Percentiles rank a stretch among this genome's conserved stretches.
These are phyloP conservation scores for Ornithoptera alexandrae DNA, from an alignment of 2,888 invertebrate genomes.

Conservation along the genomic window DNA sequence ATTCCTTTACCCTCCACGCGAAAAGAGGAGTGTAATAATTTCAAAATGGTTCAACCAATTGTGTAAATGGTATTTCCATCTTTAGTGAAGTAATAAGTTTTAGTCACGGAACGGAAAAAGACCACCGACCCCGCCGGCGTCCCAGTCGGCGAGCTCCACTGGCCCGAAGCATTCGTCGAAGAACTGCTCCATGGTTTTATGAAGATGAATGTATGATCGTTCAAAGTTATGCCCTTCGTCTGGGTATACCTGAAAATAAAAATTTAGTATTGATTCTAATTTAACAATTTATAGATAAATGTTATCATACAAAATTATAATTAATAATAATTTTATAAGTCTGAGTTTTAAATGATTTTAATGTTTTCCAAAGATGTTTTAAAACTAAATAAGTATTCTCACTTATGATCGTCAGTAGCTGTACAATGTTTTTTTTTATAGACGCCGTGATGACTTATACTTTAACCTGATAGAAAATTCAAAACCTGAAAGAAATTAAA, in stretches of 20 bases:
- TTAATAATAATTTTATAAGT: not conserved
- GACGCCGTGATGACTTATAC: too few species aligned
- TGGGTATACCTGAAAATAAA: constrained; percentile 85
- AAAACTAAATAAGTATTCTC: too few species aligned
- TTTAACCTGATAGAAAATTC: too few species aligned
- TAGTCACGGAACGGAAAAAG: constrained; percentile 76
- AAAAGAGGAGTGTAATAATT: too few species aligned
- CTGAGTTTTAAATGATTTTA: too few species aligned
- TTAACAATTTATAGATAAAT: not conserved
- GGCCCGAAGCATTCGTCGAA: constrained; percentile 91
- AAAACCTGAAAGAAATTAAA: too few species aligned
- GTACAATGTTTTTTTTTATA: too few species aligned
- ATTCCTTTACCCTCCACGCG: too few species aligned
- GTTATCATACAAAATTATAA: not conserved
- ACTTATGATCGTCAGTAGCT: too few species aligned
- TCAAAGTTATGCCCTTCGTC: constrained; percentile 90
- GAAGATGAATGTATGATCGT: constrained; percentile 87
- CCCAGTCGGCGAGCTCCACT: constrained; percentile 85
- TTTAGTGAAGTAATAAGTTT: not conserved
- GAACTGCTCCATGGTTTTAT: constrained; percentile 92
- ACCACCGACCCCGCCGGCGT: constrained; percentile 79
- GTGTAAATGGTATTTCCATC: too few species aligned
- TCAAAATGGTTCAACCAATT: too few species aligned
- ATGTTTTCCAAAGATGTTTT: too few species aligned
- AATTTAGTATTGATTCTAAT: not conserved